Conservation (phyloP, 2,113 vertebrate species). For the Eublepharis macularius region DNA sequence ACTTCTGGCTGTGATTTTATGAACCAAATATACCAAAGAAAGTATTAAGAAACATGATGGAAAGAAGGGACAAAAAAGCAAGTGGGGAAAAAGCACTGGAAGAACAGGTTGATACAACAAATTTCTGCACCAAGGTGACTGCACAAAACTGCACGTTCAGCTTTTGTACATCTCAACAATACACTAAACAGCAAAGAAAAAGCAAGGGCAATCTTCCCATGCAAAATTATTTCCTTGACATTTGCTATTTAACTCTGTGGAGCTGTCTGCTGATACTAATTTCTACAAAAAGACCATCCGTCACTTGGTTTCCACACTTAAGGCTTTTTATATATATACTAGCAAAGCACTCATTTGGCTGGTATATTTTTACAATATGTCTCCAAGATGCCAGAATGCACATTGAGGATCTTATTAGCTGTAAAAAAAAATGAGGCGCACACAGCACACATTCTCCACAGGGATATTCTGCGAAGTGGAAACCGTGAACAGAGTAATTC, state of each 20-base stretch:
- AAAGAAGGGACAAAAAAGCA: constrained; percentile 40
- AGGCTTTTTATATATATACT: constrained; percentile 61
- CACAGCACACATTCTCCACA: not conserved
- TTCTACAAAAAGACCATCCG: constrained; percentile 55
- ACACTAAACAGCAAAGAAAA: constrained; percentile 18
- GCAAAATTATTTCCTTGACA: constrained; percentile 43
- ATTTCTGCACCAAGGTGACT: constrained; percentile 57
- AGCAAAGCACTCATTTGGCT: constrained; percentile 68
- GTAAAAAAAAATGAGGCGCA: constrained; percentile 49
- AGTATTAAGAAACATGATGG: constrained; percentile 41
- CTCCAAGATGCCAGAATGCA: constrained; percentile 60
- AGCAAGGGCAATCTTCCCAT: constrained; percentile 13
- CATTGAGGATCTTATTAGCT: constrained; percentile 67
- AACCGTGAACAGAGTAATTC: constrained; percentile 55
- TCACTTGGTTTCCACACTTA: constrained; percentile 47
- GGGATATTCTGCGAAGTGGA: constrained; percentile 63
- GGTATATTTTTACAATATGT: constrained; percentile 56
- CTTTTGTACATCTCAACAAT: constrained; percentile 48
- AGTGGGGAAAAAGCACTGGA: constrained; percentile 7
- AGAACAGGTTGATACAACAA: constrained; percentile 52
- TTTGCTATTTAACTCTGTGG: constrained; percentile 32
- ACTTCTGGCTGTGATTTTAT: constrained; percentile 57
- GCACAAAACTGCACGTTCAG: constrained; percentile 57
- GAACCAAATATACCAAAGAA: constrained; percentile 47
- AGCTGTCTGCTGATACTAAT: constrained; percentile 29